Evolutionary conservation across 2,888 invertebrate species (phyloP).

Genomic region (Temnothorax rugatulus): DNA sequence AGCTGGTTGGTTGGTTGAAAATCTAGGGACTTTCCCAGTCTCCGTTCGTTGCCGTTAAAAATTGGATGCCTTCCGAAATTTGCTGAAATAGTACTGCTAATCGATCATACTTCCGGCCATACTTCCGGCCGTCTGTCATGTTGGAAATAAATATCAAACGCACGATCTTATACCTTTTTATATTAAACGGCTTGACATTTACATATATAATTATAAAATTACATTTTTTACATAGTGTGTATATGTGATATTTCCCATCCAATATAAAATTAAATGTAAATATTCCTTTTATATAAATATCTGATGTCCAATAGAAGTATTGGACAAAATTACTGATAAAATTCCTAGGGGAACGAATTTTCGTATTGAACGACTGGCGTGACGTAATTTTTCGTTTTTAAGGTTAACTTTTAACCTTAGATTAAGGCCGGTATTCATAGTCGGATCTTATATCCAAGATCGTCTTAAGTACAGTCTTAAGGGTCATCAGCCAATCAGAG

Average conservation of each 20-base stretch:
- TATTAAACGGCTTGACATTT: not conserved
- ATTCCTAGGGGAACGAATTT: too few relatives aligned
- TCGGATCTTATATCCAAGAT: too few relatives aligned
- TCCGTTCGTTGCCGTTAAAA: not conserved
- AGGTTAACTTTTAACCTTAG: too few relatives aligned
- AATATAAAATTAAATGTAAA: not conserved
- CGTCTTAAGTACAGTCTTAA: too few relatives aligned
- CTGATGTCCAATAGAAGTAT: not conserved
- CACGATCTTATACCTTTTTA: not conserved
- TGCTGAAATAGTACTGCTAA: too few relatives aligned
- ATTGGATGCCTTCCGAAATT: too few relatives aligned
- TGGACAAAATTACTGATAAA: too few relatives aligned
- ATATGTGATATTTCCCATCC: not conserved
- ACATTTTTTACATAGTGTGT: not conserved
- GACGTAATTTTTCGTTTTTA: too few relatives aligned
- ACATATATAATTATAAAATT: not conserved
- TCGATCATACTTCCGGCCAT: not conserved
- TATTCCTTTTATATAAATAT: not conserved
- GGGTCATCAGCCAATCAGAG: too few relatives aligned
- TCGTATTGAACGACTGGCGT: too few relatives aligned
- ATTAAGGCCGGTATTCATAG: too few relatives aligned
- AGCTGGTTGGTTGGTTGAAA: slow-evolving; percentile 75
- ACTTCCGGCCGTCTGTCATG: slow-evolving; percentile 3
- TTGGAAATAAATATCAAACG: slow-evolving; percentile 26
- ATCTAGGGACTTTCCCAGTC: slow-evolving; percentile 70